These are phyloP conservation scores for Leucania comma DNA, from an alignment of 2,888 invertebrate genomes.

Conservation along the genomic window DNA sequence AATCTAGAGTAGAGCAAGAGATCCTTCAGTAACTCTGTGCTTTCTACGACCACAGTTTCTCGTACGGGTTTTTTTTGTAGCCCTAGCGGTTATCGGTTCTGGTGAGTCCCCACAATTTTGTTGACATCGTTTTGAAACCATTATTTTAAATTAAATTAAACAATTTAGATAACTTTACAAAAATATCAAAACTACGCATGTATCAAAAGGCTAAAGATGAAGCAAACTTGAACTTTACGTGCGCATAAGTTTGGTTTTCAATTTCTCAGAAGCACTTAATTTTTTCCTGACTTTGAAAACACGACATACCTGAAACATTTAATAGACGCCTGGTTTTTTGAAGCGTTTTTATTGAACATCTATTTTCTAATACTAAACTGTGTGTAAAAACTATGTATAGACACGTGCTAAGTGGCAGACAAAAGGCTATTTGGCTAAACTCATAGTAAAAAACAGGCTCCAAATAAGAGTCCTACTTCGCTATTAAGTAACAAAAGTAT, in stretches of 20 bases:
- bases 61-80: no score
- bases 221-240: neutral
- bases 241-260: neutral
- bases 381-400: slow-evolving; percentile 40
- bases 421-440: slow-evolving; percentile 41
- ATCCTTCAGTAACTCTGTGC: no score
- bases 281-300: neutral
- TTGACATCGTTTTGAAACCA: no score
- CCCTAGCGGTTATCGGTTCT: no score
- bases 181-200: neutral
- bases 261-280: neutral
- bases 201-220: neutral
- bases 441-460: slow-evolving; percentile 35
- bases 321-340: slow-evolving; percentile 10
- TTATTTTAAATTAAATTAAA: no score
- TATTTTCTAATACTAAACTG: slow-evolving; percentile 28
- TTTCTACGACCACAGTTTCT: no score
- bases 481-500: slow-evolving; percentile 52
- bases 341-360: slow-evolving; percentile 16
- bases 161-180: neutral
- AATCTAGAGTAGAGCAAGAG: no score
- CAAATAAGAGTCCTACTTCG: slow-evolving; percentile 31
- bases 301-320: neutral
- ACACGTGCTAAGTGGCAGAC: slow-evolving; percentile 49
- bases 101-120: no score